phyloP scores from a whole-genome alignment of 2,888 invertebrate species.

The Drosophila parthenogenetica region DNA sequence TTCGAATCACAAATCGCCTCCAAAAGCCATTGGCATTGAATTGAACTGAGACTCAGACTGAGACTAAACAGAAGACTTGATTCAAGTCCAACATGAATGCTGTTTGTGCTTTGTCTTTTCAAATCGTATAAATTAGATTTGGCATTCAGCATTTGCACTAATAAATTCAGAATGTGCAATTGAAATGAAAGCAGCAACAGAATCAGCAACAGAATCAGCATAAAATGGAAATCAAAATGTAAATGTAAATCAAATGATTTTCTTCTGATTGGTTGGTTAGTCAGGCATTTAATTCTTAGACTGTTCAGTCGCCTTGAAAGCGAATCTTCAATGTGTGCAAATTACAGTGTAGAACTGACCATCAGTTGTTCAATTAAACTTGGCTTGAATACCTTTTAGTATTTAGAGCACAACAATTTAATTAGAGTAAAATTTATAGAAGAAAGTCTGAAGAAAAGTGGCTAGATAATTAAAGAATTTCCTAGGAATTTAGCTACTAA shows the following conservation, averaged over 20 bases:
- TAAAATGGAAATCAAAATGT: conserved; percentile 73
- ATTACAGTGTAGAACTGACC: conserved; percentile 12
- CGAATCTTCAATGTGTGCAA: conserved; percentile 29
- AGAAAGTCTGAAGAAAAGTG: neutral
- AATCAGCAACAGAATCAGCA: conserved; percentile 44
- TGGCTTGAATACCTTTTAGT: neutral
- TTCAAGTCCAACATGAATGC: conserved; percentile 3
- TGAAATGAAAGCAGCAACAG: conserved; percentile 54
- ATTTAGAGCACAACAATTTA: neutral
- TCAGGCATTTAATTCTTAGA: too few species aligned
- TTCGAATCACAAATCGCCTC: conserved; percentile 26
- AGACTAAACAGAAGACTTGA: neutral
- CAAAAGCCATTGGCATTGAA: conserved; percentile 49
- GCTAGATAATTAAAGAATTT: neutral
- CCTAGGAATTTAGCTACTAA: neutral
- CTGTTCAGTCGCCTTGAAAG: conserved; percentile 10
- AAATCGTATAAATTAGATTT: conserved; percentile 70
- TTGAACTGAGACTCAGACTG: conserved; percentile 1
- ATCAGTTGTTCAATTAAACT: conserved; percentile 32
- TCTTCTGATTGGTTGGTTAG: conserved; percentile 37
- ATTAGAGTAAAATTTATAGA: neutral
- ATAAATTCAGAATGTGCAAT: conserved; percentile 72
- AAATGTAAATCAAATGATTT: conserved; percentile 67
- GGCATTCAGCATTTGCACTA: conserved; percentile 58
- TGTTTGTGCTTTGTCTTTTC: conserved; percentile 33